Conservation (phyloP, 2,797 vertebrate species). For the Sebastes melanostomus region DNA sequence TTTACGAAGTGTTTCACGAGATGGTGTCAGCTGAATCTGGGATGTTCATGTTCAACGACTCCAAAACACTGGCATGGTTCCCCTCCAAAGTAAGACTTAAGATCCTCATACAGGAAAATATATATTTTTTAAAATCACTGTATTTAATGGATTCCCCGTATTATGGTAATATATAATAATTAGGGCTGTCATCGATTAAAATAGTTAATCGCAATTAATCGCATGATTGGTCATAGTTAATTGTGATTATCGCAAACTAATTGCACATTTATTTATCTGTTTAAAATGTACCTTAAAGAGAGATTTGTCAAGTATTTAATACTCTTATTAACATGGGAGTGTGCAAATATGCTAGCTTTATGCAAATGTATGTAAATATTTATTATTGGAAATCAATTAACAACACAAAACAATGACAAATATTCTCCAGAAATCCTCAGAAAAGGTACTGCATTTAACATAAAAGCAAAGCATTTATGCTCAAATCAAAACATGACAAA, state of each 20-base stretch:
- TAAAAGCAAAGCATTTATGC: no score
- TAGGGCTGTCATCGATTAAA: not conserved
- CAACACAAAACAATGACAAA: no score
- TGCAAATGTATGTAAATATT: no score
- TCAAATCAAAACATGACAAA: no score
- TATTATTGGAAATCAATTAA: no score
- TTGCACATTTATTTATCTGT: no score
- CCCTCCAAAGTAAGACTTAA: slow-evolving; percentile 82
- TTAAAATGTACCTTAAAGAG: no score
- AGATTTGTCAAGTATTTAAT: no score
- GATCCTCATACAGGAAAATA: not conserved
- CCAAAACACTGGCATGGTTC: slow-evolving; percentile 89
- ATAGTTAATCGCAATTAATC: no score
- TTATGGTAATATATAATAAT: not conserved
- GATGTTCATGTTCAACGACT: slow-evolving; percentile 89
- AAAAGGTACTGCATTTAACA: fast-evolving
- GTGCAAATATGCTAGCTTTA: no score
- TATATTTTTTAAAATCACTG: not conserved
- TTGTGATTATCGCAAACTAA: fast-evolving
- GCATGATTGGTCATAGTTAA: fast-evolving
- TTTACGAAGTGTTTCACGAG: slow-evolving; percentile 87
- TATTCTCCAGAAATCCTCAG: no score
- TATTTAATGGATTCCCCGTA: not conserved
- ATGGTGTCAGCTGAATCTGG: slow-evolving; percentile 84
- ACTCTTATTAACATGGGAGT: no score